phyloP scores from a whole-genome alignment of 2,113 vertebrate species.

The Saiga tatarica region DNA sequence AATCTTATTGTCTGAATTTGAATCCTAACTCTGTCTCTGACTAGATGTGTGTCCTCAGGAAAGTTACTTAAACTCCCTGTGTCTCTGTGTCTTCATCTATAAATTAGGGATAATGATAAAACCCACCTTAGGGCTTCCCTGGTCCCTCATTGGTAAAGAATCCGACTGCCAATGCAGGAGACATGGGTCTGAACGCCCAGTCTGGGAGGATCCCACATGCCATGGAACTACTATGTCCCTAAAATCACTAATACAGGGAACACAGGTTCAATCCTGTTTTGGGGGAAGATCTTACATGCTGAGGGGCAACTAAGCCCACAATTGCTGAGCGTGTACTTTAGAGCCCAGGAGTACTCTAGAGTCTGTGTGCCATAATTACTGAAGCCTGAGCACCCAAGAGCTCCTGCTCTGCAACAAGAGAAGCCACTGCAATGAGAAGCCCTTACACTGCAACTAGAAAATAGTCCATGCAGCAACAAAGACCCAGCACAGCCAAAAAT shows the following conservation, averaged over 20 bases:
- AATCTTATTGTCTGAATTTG: not conserved
- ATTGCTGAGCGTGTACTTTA: not conserved
- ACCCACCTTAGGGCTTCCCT: not conserved
- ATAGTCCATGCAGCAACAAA: not conserved
- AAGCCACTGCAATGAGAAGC: not conserved
- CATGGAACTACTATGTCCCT: not conserved
- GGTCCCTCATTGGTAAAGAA: not conserved
- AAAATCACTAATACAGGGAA: not conserved
- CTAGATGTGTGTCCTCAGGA: not conserved
- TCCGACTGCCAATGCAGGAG: not conserved
- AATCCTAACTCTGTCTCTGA: not conserved
- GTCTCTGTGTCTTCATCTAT: not conserved
- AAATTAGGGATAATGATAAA: not conserved
- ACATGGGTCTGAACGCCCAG: not conserved
- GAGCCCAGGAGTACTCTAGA: not conserved
- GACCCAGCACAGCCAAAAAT: not conserved
- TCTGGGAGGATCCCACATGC: not conserved
- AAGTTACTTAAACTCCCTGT: not conserved
- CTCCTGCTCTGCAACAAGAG: not conserved
- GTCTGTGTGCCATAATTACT: not conserved
- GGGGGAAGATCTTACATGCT: not conserved
- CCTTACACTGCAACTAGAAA: not conserved
- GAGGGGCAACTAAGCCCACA: not conserved
- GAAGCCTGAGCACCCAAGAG: not conserved
- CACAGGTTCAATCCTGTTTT: not conserved